phyloP scores from a whole-genome alignment of 2,888 invertebrate species.

The Calameuta pallipes region DNA sequence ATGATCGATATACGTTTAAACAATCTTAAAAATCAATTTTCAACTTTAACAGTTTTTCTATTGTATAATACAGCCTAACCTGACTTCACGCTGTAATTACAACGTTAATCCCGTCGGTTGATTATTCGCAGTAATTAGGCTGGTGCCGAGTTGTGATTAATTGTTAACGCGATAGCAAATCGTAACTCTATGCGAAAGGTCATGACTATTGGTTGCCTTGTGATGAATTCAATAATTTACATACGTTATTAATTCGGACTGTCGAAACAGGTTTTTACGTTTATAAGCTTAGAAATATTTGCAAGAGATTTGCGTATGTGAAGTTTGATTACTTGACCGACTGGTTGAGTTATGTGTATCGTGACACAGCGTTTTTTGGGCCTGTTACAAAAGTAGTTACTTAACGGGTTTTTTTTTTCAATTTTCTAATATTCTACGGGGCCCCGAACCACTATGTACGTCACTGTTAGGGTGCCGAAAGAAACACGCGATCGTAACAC shows the following conservation, averaged over 20 bases:
- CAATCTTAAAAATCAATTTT: background rate
- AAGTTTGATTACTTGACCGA: background rate
- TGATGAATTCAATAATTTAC: background rate
- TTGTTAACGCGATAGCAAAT: background rate
- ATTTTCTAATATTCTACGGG: background rate
- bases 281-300: background rate
- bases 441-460: background rate
- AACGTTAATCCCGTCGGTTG: background rate
- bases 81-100: background rate
- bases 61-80: background rate
- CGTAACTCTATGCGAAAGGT: background rate
- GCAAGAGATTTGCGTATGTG: background rate
- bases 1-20: background rate
- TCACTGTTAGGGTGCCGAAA: background rate
- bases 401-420: background rate
- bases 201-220: background rate
- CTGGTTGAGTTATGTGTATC: slow-evolving; percentile 16
- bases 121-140: background rate
- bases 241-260: background rate
- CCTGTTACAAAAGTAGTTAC: background rate
- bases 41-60: background rate
- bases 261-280: background rate
- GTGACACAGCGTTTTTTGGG: background rate
- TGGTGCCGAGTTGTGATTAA: background rate
- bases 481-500: no score